A percentile compares a stretch with the other conserved stretches of the same genome.
Evolutionary conservation across 2,888 invertebrate genomes (phyloP).

Genomic region (Thymelicus lineola): DNA sequence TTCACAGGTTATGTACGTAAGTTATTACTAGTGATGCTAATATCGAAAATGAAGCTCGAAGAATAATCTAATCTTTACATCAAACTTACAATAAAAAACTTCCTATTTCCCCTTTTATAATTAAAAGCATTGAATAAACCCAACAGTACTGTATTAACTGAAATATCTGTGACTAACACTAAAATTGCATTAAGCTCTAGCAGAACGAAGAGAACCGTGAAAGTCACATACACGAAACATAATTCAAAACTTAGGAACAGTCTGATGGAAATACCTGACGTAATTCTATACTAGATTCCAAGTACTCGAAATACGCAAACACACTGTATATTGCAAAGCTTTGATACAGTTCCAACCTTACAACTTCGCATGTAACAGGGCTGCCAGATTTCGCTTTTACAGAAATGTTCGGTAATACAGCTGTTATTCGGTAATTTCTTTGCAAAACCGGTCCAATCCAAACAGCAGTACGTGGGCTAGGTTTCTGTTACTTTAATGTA

Average conservation of each 20-base stretch:
- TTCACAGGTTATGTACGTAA: too few species aligned
- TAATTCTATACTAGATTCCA: slow-evolving; percentile 8
- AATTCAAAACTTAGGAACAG: slow-evolving; percentile 25
- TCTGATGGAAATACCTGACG: slow-evolving; percentile 22
- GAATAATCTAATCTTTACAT: too few species aligned
- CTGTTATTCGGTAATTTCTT: too few species aligned
- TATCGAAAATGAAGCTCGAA: too few species aligned
- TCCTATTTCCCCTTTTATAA: background rate
- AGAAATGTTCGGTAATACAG: background rate
- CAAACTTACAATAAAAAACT: too few species aligned
- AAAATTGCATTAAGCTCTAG: background rate
- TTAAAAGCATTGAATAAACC: background rate
- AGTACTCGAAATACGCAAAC: slow-evolving; percentile 13
- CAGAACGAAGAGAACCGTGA: background rate
- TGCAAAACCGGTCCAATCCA: too few species aligned
- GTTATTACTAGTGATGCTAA: too few species aligned
- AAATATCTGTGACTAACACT: slow-evolving; percentile 3
- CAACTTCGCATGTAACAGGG: slow-evolving; percentile 20
- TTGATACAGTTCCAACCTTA: slow-evolving; percentile 13
- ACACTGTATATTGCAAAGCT: slow-evolving; percentile 14
- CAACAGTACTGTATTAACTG: background rate
- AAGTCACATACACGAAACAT: slow-evolving; percentile 19
- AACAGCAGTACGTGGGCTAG: too few species aligned
- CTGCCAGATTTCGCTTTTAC: background rate
- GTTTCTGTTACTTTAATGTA: too few species aligned